Conservation (phyloP, 37 sponge, comb jelly and placozoan species). For the Amphimedon queenslandica region DNA sequence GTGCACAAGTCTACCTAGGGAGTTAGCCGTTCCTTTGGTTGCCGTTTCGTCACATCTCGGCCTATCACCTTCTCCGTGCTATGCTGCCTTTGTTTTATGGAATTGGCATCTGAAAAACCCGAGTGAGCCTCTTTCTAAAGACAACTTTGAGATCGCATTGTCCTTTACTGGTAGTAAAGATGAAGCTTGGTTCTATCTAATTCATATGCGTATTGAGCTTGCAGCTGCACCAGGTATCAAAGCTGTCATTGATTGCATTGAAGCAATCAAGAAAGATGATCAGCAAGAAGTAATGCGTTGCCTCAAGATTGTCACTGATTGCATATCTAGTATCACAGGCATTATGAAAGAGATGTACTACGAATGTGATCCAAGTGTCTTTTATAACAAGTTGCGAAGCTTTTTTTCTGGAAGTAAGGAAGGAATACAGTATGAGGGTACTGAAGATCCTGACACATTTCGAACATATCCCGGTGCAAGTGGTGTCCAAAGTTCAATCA, state of each 20-base stretch:
- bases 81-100: constrained; percentile 26
- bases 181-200: constrained; percentile 52
- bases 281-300: neutral
- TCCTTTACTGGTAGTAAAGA: constrained; percentile 42
- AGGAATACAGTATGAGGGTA: constrained; percentile 40
- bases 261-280: constrained; percentile 10
- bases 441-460: constrained; percentile 30
- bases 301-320: neutral
- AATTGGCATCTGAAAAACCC: constrained; percentile 39
- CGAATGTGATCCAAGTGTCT: constrained; percentile 39
- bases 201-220: constrained; percentile 24
- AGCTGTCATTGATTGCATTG: neutral
- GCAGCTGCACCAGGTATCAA: constrained; percentile 30
- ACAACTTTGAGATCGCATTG: constrained; percentile 12
- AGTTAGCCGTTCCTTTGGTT: constrained; percentile 48
- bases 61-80: constrained; percentile 38
- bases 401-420: constrained; percentile 37
- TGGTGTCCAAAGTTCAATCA: constrained; percentile 47
- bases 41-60: constrained; percentile 19
- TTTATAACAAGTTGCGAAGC: constrained; percentile 31
- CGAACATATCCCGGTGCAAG: constrained; percentile 41
- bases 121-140: constrained; percentile 8
- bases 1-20: constrained; percentile 4
- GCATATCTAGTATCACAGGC: constrained; percentile 21
- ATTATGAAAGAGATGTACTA: constrained; percentile 26